Percentiles rank a stretch among this genome's conserved stretches.
Evolutionary conservation across 2,113 vertebrate genomes (phyloP).

Genomic region (Ptyas mucosa): DNA sequence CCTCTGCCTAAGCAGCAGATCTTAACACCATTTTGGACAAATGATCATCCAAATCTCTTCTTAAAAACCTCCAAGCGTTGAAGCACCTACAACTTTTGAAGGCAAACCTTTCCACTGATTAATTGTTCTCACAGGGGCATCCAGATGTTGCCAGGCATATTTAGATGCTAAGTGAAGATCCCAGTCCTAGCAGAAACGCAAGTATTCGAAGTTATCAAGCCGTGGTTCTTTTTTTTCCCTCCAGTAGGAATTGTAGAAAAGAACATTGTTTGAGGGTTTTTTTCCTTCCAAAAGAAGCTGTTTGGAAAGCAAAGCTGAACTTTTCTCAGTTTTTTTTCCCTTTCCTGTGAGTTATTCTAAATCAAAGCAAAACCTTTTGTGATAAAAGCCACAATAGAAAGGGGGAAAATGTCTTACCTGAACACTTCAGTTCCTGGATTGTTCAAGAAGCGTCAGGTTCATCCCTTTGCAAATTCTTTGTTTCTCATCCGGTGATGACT

Average conservation of each 20-base stretch:
- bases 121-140: too few species aligned
- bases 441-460: conserved; percentile 55
- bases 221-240: rapidly evolving
- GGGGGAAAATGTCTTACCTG: conserved; percentile 56
- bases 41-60: too few species aligned
- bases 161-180: neutral
- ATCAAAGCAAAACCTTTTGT: neutral
- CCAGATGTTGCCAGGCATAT: neutral
- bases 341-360: neutral
- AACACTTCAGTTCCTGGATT: neutral
- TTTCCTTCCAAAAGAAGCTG: neutral
- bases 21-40: too few species aligned
- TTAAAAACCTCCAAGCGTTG: too few species aligned
- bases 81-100: too few species aligned
- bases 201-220: neutral
- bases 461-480: conserved; percentile 44
- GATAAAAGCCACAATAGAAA: neutral
- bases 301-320: neutral
- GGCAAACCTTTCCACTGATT: too few species aligned
- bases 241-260: conserved; percentile 9
- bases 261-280: neutral
- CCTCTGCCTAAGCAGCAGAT: too few species aligned
- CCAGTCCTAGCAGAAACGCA: neutral
- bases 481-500: conserved; percentile 47
- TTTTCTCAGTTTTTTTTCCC: neutral